Conservation (phyloP, 2,888 invertebrate genomes). For the Sesia apiformis region DNA sequence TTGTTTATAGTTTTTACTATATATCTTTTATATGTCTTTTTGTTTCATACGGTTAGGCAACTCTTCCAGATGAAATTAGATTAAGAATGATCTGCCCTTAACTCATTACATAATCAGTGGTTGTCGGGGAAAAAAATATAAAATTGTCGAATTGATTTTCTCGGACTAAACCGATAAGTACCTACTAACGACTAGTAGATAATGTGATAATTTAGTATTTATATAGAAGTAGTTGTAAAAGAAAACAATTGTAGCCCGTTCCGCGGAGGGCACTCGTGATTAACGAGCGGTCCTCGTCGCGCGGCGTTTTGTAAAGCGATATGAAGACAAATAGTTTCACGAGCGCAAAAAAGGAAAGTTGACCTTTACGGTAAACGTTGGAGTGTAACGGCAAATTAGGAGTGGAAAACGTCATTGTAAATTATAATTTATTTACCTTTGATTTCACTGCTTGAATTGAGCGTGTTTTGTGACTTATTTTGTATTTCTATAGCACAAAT, state of each 20-base stretch:
- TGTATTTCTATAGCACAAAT: too few relatives aligned
- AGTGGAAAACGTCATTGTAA: slow-evolving; percentile 2
- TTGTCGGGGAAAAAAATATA: too few relatives aligned
- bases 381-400: background rate
- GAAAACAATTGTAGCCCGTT: slow-evolving; percentile 3
- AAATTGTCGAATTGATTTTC: too few relatives aligned
- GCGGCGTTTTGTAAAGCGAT: slow-evolving; percentile 26
- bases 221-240: background rate
- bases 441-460: background rate
- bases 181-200: background rate
- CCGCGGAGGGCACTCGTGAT: slow-evolving; percentile 12
- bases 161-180: too few relatives aligned
- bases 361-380: slow-evolving; percentile 2
- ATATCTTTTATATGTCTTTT: too few relatives aligned
- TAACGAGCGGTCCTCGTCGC: slow-evolving; percentile 14
- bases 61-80: too few relatives aligned
- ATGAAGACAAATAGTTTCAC: slow-evolving; percentile 41
- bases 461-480: background rate
- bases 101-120: too few relatives aligned
- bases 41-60: too few relatives aligned
- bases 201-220: background rate
- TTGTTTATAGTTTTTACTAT: too few relatives aligned
- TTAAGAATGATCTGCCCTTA: too few relatives aligned
- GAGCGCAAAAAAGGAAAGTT: slow-evolving; percentile 16
- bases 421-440: slow-evolving; percentile 6